Conservation (phyloP, 2,888 invertebrate species). For the Rhogogaster chlorosoma region DNA sequence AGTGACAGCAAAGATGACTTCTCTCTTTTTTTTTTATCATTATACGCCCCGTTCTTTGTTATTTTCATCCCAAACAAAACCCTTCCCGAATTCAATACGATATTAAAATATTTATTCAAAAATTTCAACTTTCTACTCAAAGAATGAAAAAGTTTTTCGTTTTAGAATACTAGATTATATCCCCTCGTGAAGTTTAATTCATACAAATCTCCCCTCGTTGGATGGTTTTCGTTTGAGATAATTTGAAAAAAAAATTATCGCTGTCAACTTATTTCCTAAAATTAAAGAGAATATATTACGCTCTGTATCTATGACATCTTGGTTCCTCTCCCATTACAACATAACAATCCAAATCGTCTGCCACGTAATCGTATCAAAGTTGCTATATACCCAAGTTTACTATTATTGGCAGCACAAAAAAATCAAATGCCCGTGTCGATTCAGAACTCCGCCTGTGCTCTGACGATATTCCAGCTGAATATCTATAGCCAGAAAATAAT, state of each 20-base stretch:
- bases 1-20: not conserved
- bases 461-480: not conserved
- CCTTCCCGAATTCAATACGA: not conserved
- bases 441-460: not conserved
- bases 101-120: not conserved
- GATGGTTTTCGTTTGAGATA: not conserved
- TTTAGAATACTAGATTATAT: not conserved
- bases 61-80: not conserved
- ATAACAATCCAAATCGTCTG: not conserved
- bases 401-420: not conserved
- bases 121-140: not conserved
- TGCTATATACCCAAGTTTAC: not conserved
- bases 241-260: not conserved
- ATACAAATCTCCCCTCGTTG: not conserved
- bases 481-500: not conserved
- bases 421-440: not conserved
- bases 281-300: not conserved
- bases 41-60: not conserved
- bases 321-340: not conserved
- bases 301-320: not conserved
- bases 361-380: not conserved
- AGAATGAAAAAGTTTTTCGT: not conserved
- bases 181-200: not conserved
- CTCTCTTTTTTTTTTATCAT: not conserved
- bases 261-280: not conserved